Conservation (phyloP, 1,140 invertebrate genomes). For the Drosophila willistoni region DNA sequence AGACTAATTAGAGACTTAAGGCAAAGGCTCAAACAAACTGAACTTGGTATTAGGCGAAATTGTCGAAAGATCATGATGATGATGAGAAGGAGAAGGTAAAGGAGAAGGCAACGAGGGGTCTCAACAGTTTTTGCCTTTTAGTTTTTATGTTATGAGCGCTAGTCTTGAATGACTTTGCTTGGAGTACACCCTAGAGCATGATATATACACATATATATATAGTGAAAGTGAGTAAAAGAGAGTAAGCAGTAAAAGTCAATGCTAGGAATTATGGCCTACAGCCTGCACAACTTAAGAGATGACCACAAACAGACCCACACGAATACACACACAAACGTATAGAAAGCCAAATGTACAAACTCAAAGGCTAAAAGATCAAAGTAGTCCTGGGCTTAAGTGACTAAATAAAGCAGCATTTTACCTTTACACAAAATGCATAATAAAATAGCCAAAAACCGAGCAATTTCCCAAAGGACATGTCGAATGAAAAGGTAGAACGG, state of each 20-base stretch:
- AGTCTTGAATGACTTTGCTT: slow-evolving; percentile 11
- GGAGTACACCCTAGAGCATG: slow-evolving; percentile 28
- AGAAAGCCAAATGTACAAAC: background rate
- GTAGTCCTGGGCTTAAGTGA: slow-evolving; percentile 17
- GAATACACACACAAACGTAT: background rate
- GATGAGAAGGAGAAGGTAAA: background rate
- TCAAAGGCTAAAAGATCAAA: slow-evolving; percentile 13
- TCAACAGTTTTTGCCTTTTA: slow-evolving; percentile 9
- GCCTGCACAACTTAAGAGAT: slow-evolving; percentile 31
- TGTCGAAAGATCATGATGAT: slow-evolving; percentile 1
- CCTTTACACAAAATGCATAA: slow-evolving; percentile 36
- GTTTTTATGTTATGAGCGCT: slow-evolving; percentile 18
- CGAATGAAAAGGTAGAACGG: background rate
- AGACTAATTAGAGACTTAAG: slow-evolving; percentile 19
- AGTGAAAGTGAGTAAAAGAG: background rate
- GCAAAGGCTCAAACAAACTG: slow-evolving; percentile 4
- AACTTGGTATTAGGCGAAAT: slow-evolving; percentile 7
- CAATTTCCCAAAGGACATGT: slow-evolving; percentile 9
- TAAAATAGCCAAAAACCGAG: slow-evolving; percentile 26
- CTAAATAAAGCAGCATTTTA: slow-evolving; percentile 15
- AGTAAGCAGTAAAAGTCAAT: slow-evolving; percentile 34
- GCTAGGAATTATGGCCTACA: slow-evolving; percentile 15
- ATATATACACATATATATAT: background rate
- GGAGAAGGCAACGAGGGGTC: background rate
- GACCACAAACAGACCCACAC: slow-evolving; percentile 17